Base-by-base conservation (phyloP, 2,888 invertebrate genomes). In the Cephus sareptanus region DNA sequence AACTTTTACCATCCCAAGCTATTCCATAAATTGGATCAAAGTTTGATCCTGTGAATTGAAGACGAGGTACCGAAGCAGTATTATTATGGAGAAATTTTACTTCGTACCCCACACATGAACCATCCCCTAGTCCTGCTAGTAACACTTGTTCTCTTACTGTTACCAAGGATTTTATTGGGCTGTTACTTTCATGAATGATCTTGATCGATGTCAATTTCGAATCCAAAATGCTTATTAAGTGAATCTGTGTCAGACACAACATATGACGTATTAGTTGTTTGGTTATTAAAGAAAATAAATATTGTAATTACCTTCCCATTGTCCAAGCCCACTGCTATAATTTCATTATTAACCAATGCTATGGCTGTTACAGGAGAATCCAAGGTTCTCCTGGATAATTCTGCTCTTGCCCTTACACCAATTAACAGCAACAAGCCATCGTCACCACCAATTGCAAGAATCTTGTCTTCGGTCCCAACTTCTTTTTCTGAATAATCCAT, bases 11-110 rank as follows among this genome's bases (percentile, higher is more conserved):
- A 87, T 95, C 94, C 81, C 93, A 93, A 0, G 93, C 91, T 37
- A 95, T 90, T 83, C 94, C 94, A 87, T 95, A 93, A 30, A 96
- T 93, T 0, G 95, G 95, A 85, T 96, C 96, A 89, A 94, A 94
- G 86, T 96, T 94, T 0, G 95, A 92, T 0, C 96, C 96, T 11
- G 95, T 95, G n/a, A 96, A 90, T 80, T 94, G 94, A 0, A 94
- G 91, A 79, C 92, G 89, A 37, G 88, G 83, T 34, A 69, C 33
- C 4, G 4, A 89, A 86, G 76, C 85, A 76, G 69, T 82, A 85
- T 78, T 68, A 68, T 89, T 85, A 77, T 91, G 90, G 31, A 90
- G 86, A 71, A 92, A 91, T 79, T 92, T 90, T 77, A 93, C 85
- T 30, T 93, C 93, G 68, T 93, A 87, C 13, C 93, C 93, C 70